These are phyloP conservation scores for Zosterops borbonicus DNA, from an alignment of 2,113 vertebrate genomes.

Conservation along the genomic window DNA sequence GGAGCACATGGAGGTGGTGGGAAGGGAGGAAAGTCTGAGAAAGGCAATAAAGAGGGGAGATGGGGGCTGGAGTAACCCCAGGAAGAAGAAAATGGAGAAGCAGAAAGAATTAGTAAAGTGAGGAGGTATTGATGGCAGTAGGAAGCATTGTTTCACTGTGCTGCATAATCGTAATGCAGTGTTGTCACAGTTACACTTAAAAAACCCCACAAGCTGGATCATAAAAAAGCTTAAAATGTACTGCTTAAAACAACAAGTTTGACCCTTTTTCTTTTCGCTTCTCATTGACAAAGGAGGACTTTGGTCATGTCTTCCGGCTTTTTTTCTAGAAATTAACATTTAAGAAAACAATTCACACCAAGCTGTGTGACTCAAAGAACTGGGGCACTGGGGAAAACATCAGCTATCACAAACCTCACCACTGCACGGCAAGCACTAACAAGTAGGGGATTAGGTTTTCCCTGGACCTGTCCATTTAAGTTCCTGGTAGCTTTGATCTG, in stretches of 20 bases:
- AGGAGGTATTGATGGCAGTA: neutral
- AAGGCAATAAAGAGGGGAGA: neutral
- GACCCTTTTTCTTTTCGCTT: neutral
- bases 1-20: neutral
- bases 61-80: neutral
- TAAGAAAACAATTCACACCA: neutral
- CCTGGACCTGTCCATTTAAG: neutral
- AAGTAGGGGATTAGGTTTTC: neutral
- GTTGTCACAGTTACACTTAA: neutral
- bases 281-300: neutral
- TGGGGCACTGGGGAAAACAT: neutral
- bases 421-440: neutral
- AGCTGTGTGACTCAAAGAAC: neutral
- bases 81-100: neutral
- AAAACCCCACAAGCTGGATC: neutral
- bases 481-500: slow-evolving; percentile 6
- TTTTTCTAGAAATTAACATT: neutral
- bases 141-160: neutral
- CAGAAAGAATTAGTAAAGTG: neutral
- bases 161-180: accelerated
- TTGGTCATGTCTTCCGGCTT: neutral
- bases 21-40: neutral
- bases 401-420: neutral
- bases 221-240: neutral
- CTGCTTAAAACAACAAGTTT: neutral